These are phyloP conservation scores for Eretmocerus hayati DNA, from an alignment of 2,888 invertebrate genomes.

Conservation along the genomic window DNA sequence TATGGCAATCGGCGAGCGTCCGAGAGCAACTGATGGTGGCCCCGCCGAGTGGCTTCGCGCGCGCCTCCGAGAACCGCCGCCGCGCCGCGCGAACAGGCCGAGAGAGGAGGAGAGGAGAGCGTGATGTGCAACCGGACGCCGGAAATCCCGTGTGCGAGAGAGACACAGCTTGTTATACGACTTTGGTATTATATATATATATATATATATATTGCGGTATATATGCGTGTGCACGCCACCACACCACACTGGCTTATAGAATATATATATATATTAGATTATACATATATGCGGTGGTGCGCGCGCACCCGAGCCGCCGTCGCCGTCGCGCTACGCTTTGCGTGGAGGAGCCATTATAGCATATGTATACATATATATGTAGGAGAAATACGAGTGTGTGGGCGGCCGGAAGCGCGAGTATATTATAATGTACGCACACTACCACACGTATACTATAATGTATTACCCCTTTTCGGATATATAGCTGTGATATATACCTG, in stretches of 20 bases:
- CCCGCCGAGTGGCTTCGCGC: too few species aligned
- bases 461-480: too few species aligned
- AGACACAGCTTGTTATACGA: slow-evolving; percentile 2
- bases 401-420: slow-evolving; percentile 14
- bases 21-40: neutral
- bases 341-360: too few species aligned
- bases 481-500: too few species aligned
- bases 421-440: too few species aligned
- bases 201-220: neutral
- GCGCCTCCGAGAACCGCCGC: too few species aligned
- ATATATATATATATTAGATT: neutral
- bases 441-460: too few species aligned
- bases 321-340: too few species aligned
- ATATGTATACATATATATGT: too few species aligned
- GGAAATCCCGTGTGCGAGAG: slow-evolving; percentile 22
- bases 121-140: slow-evolving; percentile 21
- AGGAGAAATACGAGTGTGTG: too few species aligned
- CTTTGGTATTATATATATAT: neutral
- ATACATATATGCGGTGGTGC: slow-evolving; percentile 5
- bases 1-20: too few species aligned
- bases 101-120: neutral
- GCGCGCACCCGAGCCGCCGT: slow-evolving; percentile 28
- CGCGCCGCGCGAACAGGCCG: neutral
- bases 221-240: slow-evolving; percentile 24
- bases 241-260: neutral